A percentile compares a stretch with the other conserved stretches of the same genome.
These are phyloP conservation scores for Cryptophagus acutangulus DNA, from an alignment of 2,888 invertebrate species.

Conservation along the genomic window DNA sequence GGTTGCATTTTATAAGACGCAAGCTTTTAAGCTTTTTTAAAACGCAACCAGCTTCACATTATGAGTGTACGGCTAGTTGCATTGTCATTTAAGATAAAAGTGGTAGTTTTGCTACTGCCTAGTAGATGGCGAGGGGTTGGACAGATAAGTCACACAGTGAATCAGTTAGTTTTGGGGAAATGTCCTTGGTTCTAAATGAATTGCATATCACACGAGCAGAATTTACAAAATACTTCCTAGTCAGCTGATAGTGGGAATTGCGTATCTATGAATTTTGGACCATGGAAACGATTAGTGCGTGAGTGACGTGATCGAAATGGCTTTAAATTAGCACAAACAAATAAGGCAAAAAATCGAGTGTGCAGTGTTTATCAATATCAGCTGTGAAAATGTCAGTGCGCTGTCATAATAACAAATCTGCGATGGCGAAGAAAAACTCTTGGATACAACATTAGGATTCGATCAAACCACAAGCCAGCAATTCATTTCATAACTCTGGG, in stretches of 20 bases:
- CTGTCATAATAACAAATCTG: slow-evolving; percentile 29
- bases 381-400: slow-evolving; percentile 45
- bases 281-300: slow-evolving; percentile 34
- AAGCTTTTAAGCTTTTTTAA: no score
- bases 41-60: no score
- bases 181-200: slow-evolving; percentile 33
- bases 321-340: slow-evolving; percentile 6
- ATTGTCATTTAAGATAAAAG: no score
- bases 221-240: slow-evolving; percentile 38
- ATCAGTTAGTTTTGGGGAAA: slow-evolving; percentile 15
- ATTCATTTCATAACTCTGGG: not conserved
- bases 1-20: no score
- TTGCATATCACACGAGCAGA: slow-evolving; percentile 28
- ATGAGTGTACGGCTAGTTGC: no score
- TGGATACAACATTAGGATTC: slow-evolving; percentile 35
- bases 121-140: not conserved
- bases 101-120: not conserved
- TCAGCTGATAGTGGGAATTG: slow-evolving; percentile 42
- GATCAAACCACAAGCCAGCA: slow-evolving; percentile 24
- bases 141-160: not conserved
- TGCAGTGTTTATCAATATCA: slow-evolving; percentile 39
- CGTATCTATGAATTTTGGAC: slow-evolving; percentile 37
- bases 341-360: slow-evolving; percentile 24
- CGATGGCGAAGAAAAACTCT: slow-evolving; percentile 30
- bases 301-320: slow-evolving; percentile 16